These are phyloP conservation scores for Enteromius unitaeniatus DNA, from an alignment of 2,797 vertebrate genomes.

Conservation along the genomic window DNA sequence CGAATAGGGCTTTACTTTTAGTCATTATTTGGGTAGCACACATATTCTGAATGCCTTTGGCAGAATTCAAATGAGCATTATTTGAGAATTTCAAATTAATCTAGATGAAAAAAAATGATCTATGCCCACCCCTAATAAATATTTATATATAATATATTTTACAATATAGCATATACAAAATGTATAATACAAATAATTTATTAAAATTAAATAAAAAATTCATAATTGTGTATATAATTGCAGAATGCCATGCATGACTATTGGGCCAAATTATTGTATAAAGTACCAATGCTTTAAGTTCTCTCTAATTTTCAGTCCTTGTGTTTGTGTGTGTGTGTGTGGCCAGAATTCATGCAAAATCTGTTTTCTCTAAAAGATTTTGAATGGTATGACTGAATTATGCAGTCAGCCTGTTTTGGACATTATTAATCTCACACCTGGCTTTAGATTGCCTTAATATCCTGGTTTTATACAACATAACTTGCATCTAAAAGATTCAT, in stretches of 20 bases:
- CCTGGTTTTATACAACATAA: not conserved
- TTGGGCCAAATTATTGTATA: too few species aligned
- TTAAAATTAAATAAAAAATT: not conserved
- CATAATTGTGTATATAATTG: not conserved
- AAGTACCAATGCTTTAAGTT: not conserved
- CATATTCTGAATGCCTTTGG: too few species aligned
- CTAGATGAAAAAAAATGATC: too few species aligned
- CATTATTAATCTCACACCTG: not conserved
- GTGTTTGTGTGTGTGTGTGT: not conserved
- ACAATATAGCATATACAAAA: not conserved
- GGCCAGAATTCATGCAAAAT: not conserved
- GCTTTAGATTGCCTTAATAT: slow-evolving; percentile 10
- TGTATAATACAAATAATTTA: too few species aligned
- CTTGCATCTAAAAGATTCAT: slow-evolving; percentile 22
- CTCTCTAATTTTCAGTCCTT: not conserved
- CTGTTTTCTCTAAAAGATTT: not conserved
- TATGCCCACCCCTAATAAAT: too few species aligned
- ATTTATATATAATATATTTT: too few species aligned
- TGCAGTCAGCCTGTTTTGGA: not conserved
- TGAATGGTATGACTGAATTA: not conserved
- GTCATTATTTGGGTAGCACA: too few species aligned
- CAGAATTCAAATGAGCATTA: too few species aligned
- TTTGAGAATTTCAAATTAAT: too few species aligned
- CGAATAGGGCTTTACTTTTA: too few species aligned
- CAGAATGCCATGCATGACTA: not conserved